Base-by-base conservation (phyloP, 2,797 vertebrate species). In the Novumbra hubbsi region DNA sequence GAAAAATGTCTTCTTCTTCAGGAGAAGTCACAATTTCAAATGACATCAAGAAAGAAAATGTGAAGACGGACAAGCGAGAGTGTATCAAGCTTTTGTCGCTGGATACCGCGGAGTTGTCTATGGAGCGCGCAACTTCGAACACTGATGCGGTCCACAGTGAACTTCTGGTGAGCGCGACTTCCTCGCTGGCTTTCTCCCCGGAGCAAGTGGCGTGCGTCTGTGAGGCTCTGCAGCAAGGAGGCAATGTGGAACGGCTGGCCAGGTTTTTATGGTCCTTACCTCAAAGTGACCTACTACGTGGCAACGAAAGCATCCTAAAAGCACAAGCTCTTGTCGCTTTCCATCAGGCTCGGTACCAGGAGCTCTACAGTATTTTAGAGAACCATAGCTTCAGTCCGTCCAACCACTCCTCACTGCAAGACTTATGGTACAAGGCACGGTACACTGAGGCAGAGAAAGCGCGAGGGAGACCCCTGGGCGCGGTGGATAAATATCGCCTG, bases 171-270 rank as follows among this genome's bases (percentile, higher is more conserved):
- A 94, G 95, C 93, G 93, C 90, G 88, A 88, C 95, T 73, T 94
- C 95, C 78, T 95, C 96, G 19, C 94, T 98, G 89, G 95, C 96
- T 81, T 98, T 99, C 91, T 98, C 97, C 34, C 96, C 97, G 76
- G 98, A 99, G 91, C 98, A 99, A 87, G 97, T 99, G 90, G 97
- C 97, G 82, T 98, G 97, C 72, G 97, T 99, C 49, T 99, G 98
- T 89, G 98, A 99, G 92, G 98, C 97, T 80, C 85, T 99, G 92
- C 96, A 98, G 93, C 98, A 99, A 90, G 98, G 97, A 79, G 98
- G 98, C 81, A 96, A 99, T 91, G 95, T 99, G 95, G 97, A 99
- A 90, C 95, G 98, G 86, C 92, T 99, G 90, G 96, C 96, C 90
- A 95, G 97, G 89, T 99, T 99, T 92, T 87, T 99, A 76, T 98